Percentiles rank a stretch among this genome's conserved stretches.
Conservation (phyloP, 2,888 invertebrate species). For the Torymus tubicola region DNA sequence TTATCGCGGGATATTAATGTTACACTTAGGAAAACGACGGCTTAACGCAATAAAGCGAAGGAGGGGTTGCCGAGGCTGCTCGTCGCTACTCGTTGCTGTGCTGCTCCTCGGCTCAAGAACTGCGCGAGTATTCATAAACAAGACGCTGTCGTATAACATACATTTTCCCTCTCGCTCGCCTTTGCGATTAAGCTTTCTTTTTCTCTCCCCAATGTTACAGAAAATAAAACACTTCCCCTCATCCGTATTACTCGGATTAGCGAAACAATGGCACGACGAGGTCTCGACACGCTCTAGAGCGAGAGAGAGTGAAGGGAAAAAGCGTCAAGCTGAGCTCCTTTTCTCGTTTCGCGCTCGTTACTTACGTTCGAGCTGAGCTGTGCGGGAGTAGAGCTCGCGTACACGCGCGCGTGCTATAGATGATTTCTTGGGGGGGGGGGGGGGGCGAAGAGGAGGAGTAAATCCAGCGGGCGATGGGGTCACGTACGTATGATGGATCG, state of each 20-base stretch:
- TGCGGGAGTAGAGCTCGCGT: not conserved
- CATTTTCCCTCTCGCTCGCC: no score
- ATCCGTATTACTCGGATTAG: conserved; percentile 32
- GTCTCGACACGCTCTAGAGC: not conserved
- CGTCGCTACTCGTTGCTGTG: no score
- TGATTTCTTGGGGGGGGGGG: conserved; percentile 14
- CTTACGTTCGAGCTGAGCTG: conserved; percentile 32
- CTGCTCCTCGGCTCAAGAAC: no score
- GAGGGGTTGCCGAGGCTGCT: no score
- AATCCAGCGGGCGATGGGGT: conserved; percentile 46
- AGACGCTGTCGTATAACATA: no score
- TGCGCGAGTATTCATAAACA: no score
- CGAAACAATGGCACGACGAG: conserved; percentile 9
- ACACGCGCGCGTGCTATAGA: conserved; percentile 10
- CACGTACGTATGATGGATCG: conserved; percentile 52
- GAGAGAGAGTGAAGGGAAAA: conserved; percentile 2
- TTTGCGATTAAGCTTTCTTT: not conserved
- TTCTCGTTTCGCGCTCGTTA: conserved; percentile 42
- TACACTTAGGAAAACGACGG: no score
- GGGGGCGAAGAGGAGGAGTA: no score
- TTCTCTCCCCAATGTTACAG: not conserved
- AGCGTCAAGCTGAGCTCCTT: conserved; percentile 7
- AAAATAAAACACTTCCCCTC: conserved; percentile 3
- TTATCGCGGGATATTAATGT: no score
- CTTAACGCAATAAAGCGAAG: no score